Percentiles rank a stretch among this genome's conserved stretches.
Conservation (phyloP, 2,888 invertebrate genomes). For the Eulithis prunata region DNA sequence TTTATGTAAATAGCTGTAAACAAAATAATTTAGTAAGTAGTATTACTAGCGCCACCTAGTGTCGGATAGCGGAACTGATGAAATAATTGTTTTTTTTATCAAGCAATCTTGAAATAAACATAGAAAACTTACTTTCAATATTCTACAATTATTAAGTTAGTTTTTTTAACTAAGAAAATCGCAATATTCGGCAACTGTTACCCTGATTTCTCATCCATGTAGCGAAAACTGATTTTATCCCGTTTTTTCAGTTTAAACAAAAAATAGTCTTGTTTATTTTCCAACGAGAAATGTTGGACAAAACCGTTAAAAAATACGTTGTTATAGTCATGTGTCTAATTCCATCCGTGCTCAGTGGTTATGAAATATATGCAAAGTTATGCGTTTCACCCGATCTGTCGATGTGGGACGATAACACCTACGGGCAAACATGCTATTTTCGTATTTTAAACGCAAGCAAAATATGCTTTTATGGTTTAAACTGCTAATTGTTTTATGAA, state of each 20-base stretch:
- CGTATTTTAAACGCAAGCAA: slow-evolving; percentile 17
- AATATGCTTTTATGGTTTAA: slow-evolving; percentile 3
- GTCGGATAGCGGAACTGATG: slow-evolving; percentile 59
- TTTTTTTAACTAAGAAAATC: neutral
- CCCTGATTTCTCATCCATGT: too few species aligned
- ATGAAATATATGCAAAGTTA: slow-evolving; percentile 84
- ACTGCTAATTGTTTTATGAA: neutral
- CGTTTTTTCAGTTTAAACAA: too few species aligned
- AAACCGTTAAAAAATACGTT: slow-evolving; percentile 63
- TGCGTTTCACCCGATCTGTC: slow-evolving; percentile 58
- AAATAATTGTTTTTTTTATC: slow-evolving; percentile 1
- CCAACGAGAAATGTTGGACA: neutral
- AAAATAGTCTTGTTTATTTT: slow-evolving; percentile 11
- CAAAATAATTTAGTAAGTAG: slow-evolving; percentile 9
- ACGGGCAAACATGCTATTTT: slow-evolving; percentile 34
- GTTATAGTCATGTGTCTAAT: slow-evolving; percentile 80
- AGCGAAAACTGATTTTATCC: too few species aligned
- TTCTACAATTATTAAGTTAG: neutral
- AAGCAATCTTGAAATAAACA: neutral
- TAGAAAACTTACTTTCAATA: neutral
- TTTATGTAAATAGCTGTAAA: too few species aligned
- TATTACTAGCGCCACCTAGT: slow-evolving; percentile 62
- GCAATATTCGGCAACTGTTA: neutral
- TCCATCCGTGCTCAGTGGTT: slow-evolving; percentile 81
- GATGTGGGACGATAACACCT: slow-evolving; percentile 37